phyloP scores from a whole-genome alignment of 1,140 invertebrate species.

The Thereuonema tuberculata region DNA sequence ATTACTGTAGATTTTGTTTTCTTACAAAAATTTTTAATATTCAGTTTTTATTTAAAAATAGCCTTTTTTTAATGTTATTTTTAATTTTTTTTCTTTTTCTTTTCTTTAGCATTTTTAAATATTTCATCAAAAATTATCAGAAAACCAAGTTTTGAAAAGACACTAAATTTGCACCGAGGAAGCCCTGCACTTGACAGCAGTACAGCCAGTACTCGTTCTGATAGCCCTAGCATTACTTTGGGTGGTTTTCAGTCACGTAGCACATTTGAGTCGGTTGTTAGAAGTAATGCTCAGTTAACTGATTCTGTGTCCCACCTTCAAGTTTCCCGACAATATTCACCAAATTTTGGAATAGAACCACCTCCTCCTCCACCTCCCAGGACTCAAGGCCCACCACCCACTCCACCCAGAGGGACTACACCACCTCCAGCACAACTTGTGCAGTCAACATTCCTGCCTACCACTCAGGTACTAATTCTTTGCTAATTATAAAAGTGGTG shows the following conservation, averaged over 20 bases:
- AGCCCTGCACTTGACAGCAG: conserved; percentile 75
- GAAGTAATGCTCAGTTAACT: neutral
- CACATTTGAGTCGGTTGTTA: neutral
- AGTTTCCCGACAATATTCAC: conserved; percentile 43
- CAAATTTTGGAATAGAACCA: conserved; percentile 35
- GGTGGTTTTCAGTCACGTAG: conserved; percentile 11
- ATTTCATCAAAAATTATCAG: conserved; percentile 60
- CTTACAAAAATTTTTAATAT: no score
- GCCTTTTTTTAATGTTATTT: no score
- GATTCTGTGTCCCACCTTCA: conserved; percentile 19
- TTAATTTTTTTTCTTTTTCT: no score
- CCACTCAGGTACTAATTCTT: conserved; percentile 9
- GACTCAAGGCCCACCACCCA: conserved; percentile 17
- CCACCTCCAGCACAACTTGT: conserved; percentile 14
- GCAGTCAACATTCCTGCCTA: conserved; percentile 14
- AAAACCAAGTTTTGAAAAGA: conserved; percentile 63
- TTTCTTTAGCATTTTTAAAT: conserved; percentile 32
- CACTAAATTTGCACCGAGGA: conserved; percentile 40
- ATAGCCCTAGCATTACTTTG: conserved; percentile 49
- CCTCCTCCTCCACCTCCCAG: conserved; percentile 30
- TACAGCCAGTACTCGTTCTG: conserved; percentile 71
- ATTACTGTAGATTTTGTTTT: no score
- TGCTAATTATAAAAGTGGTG: no score
- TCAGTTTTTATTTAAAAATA: no score
- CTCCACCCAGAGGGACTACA: conserved; percentile 22